phyloP scores from a whole-genome alignment of 1,140 invertebrate genomes.

The Lanistes nyassanus region DNA sequence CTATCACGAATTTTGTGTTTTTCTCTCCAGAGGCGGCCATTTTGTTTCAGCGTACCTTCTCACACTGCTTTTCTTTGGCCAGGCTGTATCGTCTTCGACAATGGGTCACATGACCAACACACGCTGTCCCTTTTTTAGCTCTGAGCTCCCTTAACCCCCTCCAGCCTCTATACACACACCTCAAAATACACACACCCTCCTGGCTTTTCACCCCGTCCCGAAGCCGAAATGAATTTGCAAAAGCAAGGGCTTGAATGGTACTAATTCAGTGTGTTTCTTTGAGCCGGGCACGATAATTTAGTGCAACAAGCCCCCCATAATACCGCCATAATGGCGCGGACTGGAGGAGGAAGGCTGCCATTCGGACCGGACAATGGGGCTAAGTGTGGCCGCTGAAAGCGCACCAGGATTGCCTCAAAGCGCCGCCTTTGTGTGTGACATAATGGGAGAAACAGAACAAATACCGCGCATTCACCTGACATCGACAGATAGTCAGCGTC shows the following conservation, averaged over 20 bases:
- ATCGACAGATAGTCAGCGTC: conserved; percentile 56
- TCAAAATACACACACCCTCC: too few relatives aligned
- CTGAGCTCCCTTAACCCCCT: too few relatives aligned
- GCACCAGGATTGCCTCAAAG: conserved; percentile 64
- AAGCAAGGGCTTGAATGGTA: conserved; percentile 28
- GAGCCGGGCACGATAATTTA: conserved; percentile 25
- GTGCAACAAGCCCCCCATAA: conserved; percentile 37
- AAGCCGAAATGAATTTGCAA: conserved; percentile 33
- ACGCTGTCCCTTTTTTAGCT: too few relatives aligned
- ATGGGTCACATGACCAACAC: too few relatives aligned
- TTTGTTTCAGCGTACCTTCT: too few relatives aligned
- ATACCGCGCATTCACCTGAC: conserved; percentile 56
- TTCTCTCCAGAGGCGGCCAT: too few relatives aligned
- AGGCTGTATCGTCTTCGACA: too few relatives aligned
- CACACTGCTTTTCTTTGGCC: too few relatives aligned
- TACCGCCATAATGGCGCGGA: conserved; percentile 40
- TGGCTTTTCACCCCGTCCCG: conserved; percentile 6
- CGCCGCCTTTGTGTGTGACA: conserved; percentile 52
- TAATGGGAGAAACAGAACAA: conserved; percentile 63
- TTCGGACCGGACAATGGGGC: conserved; percentile 40
- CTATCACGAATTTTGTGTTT: too few relatives aligned
- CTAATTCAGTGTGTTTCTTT: conserved; percentile 25
- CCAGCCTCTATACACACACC: too few relatives aligned
- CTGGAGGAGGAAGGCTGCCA: conserved; percentile 69
- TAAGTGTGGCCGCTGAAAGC: conserved; percentile 41